Percentiles rank a stretch among this genome's conserved stretches.
Conservation (phyloP, 2,113 vertebrate species). For the Rhinolophus sinicus region DNA sequence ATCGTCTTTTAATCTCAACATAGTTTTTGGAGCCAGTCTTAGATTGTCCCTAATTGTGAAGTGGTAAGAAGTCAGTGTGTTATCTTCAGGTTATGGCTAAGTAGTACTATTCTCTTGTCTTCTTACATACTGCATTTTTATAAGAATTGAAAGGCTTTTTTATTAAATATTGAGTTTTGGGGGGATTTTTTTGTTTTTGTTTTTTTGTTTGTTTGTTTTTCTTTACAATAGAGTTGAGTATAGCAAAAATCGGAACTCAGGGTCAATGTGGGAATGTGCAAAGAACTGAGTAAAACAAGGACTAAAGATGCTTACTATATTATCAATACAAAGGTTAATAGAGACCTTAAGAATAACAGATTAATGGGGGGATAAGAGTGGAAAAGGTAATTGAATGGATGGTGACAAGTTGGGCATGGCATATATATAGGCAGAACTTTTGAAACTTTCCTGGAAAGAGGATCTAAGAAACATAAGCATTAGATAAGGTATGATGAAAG, state of each 20-base stretch:
- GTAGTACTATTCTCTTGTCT: not conserved
- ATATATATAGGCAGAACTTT: not conserved
- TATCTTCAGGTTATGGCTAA: not conserved
- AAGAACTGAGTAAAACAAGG: not conserved
- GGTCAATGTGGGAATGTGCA: not conserved
- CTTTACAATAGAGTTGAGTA: not conserved
- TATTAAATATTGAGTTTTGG: not conserved
- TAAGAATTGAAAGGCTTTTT: not conserved
- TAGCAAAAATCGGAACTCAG: not conserved
- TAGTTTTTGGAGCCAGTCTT: not conserved
- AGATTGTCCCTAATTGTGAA: not conserved
- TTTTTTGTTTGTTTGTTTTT: not conserved
- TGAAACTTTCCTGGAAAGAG: not conserved
- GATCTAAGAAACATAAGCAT: not conserved
- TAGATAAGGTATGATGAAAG: not conserved
- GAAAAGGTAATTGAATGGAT: not conserved
- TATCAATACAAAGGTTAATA: not conserved
- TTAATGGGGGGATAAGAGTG: not conserved
- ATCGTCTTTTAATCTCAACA: not conserved
- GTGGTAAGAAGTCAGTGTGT: not conserved
- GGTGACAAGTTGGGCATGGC: not conserved
- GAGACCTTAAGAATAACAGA: not conserved
- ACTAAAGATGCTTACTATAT: not conserved
- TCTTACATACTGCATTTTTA: not conserved
- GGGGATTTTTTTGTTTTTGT: not conserved